phyloP scores from a whole-genome alignment of 2,888 invertebrate genomes.

The Plebejus anna region DNA sequence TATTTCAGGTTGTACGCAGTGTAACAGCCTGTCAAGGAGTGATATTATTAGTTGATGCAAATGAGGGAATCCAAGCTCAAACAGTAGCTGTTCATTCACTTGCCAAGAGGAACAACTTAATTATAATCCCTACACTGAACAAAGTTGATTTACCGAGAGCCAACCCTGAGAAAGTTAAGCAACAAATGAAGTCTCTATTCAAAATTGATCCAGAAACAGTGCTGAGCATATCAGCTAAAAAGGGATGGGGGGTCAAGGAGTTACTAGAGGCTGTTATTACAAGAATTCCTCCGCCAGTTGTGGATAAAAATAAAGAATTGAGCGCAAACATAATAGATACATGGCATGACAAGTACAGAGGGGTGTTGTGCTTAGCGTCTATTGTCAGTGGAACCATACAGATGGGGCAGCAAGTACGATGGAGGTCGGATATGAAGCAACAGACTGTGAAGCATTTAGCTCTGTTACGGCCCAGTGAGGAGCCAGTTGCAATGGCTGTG shows the following conservation, averaged over 20 bases:
- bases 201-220: slow-evolving; percentile 86
- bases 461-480: slow-evolving; percentile 88
- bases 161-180: slow-evolving; percentile 88
- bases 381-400: slow-evolving; percentile 87
- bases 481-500: slow-evolving; percentile 81
- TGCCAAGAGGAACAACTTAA: slow-evolving; percentile 89
- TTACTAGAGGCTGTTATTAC: slow-evolving; percentile 89
- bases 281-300: slow-evolving; percentile 87
- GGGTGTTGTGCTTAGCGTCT: slow-evolving; percentile 88
- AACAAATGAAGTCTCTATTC: slow-evolving; percentile 90
- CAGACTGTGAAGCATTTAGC: slow-evolving; percentile 90
- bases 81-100: slow-evolving; percentile 98
- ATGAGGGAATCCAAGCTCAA: slow-evolving; percentile 97
- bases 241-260: slow-evolving; percentile 89
- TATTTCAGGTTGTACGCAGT: slow-evolving; percentile 86
- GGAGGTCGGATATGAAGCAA: slow-evolving; percentile 84
- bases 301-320: slow-evolving; percentile 80
- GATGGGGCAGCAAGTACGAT: slow-evolving; percentile 87
- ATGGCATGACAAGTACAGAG: slow-evolving; percentile 94
- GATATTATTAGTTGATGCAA: slow-evolving; percentile 96
- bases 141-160: slow-evolving; percentile 97
- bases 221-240: slow-evolving; percentile 94
- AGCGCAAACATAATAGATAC: slow-evolving; percentile 95
- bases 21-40: slow-evolving; percentile 97
- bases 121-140: slow-evolving; percentile 95